phyloP scores from a whole-genome alignment of 2,797 vertebrate genomes.

The Ctenopoma kingsleyae region DNA sequence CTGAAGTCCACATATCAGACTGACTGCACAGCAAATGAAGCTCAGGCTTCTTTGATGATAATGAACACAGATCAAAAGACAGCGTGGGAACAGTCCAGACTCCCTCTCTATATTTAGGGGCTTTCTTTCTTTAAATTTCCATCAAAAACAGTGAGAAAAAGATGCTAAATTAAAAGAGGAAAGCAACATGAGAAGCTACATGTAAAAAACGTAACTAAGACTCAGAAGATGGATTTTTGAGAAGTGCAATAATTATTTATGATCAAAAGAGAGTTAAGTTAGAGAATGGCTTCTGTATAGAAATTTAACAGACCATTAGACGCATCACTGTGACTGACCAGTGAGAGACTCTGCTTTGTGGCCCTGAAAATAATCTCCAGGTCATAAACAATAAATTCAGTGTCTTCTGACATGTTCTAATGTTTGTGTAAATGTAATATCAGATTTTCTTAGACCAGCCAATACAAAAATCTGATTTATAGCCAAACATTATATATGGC shows the following conservation, averaged over 20 bases:
- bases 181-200: background rate
- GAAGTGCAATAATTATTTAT: background rate
- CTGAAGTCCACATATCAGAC: slow-evolving; percentile 8
- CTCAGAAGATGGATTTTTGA: background rate
- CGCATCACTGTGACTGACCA: background rate
- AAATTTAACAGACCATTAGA: background rate
- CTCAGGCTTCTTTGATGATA: slow-evolving; percentile 15
- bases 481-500: background rate
- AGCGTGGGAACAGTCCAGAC: slow-evolving; percentile 3
- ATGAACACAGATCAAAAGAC: slow-evolving; percentile 32
- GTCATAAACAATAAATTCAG: background rate
- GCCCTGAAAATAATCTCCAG: too few relatives aligned
- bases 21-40: slow-evolving; percentile 15
- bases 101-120: background rate
- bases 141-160: background rate
- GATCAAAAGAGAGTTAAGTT: background rate
- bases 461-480: background rate
- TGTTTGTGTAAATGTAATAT: too few relatives aligned
- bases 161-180: background rate
- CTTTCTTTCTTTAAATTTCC: background rate
- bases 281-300: background rate
- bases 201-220: background rate
- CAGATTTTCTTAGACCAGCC: background rate
- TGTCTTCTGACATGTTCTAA: background rate
- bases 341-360: background rate